Evolutionary conservation across 2,888 invertebrate genomes (phyloP).

Genomic region (Leucoptera coffeella): DNA sequence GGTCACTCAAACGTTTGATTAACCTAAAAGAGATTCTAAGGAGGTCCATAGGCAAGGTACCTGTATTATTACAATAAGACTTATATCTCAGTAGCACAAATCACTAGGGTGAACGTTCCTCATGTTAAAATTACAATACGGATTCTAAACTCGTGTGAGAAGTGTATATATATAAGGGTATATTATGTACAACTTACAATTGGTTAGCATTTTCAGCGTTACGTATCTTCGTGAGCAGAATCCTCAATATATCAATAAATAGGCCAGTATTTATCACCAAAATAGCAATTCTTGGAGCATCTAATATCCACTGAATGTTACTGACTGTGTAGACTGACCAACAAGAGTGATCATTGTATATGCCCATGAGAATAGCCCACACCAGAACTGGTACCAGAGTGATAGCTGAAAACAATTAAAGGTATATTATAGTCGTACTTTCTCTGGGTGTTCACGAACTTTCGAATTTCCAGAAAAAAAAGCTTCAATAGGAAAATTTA

Average conservation of each 20-base stretch:
- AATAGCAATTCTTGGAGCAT: conserved; percentile 53
- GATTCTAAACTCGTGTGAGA: no score
- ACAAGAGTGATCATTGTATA: conserved; percentile 47
- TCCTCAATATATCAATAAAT: conserved; percentile 58
- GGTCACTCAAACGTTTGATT: no score
- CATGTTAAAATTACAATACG: no score
- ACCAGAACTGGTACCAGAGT: conserved; percentile 44
- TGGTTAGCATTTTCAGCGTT: conserved; percentile 43
- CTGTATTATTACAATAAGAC: no score
- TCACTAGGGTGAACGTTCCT: no score
- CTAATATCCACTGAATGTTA: conserved; percentile 56
- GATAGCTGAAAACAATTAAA: conserved; percentile 29
- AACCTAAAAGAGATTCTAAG: no score
- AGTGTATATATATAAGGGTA: background rate
- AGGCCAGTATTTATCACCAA: conserved; percentile 53
- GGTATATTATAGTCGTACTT: no score
- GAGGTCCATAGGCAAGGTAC: no score
- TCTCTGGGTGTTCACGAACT: no score
- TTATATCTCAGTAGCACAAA: no score
- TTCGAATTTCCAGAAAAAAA: no score
- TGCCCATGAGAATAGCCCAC: conserved; percentile 49
- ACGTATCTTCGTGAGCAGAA: conserved; percentile 57
- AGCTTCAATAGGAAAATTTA: background rate
- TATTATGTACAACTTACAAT: conserved; percentile 17
- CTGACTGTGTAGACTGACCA: conserved; percentile 54